Evolutionary conservation across 2,113 vertebrate species (phyloP).

Genomic region (Aptenodytes patagonicus): DNA sequence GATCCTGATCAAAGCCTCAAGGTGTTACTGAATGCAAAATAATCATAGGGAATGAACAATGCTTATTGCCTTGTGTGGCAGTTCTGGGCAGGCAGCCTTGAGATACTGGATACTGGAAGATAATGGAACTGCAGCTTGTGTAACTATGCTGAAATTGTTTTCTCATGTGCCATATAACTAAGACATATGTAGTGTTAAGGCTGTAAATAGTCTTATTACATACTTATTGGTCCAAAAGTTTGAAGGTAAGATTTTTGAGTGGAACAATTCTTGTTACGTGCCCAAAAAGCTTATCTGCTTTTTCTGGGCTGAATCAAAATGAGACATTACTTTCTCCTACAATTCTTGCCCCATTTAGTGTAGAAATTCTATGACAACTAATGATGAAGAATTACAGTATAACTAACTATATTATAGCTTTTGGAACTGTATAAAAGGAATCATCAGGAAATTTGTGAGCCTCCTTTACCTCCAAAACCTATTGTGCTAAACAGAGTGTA

Average conservation of each 20-base stretch:
- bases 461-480: background rate
- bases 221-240: background rate
- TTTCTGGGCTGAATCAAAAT: background rate
- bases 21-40: background rate
- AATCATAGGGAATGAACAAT: background rate
- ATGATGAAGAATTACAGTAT: background rate
- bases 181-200: background rate
- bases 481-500: background rate
- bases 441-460: background rate
- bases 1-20: background rate
- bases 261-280: background rate
- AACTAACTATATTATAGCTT: background rate
- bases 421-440: background rate
- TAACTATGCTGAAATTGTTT: background rate
- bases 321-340: background rate
- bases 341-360: background rate
- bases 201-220: background rate
- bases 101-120: background rate
- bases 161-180: background rate
- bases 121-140: background rate
- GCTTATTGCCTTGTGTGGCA: background rate
- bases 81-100: background rate
- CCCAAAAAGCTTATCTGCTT: background rate
- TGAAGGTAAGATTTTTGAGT: background rate
- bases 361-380: background rate